These are phyloP conservation scores for Tortrix viridana DNA, from an alignment of 2,888 invertebrate species.

Conservation along the genomic window DNA sequence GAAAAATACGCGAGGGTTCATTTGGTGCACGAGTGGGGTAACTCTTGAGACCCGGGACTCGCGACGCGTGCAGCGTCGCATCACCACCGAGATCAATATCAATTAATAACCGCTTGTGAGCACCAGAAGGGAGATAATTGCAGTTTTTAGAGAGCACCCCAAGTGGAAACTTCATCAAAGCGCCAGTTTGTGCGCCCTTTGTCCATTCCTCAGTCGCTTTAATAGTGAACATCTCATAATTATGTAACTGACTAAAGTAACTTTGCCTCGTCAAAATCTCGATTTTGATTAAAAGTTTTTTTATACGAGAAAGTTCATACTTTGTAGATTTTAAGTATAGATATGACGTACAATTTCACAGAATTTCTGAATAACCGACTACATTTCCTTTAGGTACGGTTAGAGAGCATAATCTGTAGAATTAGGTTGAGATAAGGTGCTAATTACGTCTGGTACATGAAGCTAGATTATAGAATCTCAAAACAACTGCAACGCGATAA, in stretches of 20 bases:
- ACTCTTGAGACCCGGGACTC: constrained; percentile 14
- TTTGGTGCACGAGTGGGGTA: constrained; percentile 6
- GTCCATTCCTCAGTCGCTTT: constrained; percentile 22
- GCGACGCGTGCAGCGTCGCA: constrained; percentile 17
- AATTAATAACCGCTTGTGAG: constrained; percentile 28
- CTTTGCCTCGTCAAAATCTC: no score
- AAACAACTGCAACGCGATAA: neutral
- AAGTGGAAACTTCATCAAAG: constrained; percentile 28
- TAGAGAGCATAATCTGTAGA: no score
- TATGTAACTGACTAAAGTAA: constrained; percentile 21
- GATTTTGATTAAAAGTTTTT: no score
- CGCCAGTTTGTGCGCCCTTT: constrained; percentile 26
- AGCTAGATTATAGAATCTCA: neutral
- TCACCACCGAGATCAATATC: constrained; percentile 27
- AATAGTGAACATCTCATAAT: constrained; percentile 24
- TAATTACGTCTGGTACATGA: no score
- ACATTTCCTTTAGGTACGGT: no score
- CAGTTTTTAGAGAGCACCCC: constrained; percentile 28
- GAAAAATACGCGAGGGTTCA: constrained; percentile 16
- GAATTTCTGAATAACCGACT: no score
- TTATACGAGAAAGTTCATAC: no score
- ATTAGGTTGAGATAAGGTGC: no score
- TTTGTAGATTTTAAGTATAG: no score
- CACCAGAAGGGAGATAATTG: constrained; percentile 33
- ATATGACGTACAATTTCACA: no score